Evolutionary conservation across 1,140 invertebrate genomes (phyloP).

Genomic region (Pseudomyrmex flavicornis): DNA sequence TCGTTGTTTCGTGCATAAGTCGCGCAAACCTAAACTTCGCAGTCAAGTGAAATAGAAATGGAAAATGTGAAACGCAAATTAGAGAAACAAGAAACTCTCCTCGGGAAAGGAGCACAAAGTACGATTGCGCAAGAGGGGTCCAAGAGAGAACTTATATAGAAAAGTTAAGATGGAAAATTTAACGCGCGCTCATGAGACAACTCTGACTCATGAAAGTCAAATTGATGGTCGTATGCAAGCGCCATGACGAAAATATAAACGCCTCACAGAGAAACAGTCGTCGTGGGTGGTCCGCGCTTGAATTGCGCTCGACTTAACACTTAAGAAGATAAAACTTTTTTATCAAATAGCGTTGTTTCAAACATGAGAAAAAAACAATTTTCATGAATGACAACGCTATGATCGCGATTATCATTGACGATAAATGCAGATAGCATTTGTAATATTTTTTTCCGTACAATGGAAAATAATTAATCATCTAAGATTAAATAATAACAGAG

Average conservation of each 20-base stretch:
- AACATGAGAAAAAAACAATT: background rate
- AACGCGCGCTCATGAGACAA: conserved; percentile 45
- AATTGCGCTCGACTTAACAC: conserved; percentile 31
- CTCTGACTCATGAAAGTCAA: conserved; percentile 69
- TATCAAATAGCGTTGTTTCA: background rate
- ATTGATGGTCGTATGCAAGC: conserved; percentile 55
- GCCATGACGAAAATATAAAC: conserved; percentile 37
- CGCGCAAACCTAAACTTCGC: background rate
- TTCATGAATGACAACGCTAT: background rate
- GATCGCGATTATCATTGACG: too few relatives aligned
- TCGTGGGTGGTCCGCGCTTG: background rate
- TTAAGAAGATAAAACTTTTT: conserved; percentile 35
- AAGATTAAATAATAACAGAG: conserved; percentile 3
- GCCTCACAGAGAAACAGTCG: conserved; percentile 22
- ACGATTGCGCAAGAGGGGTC: conserved; percentile 34
- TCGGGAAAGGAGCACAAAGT: conserved; percentile 17
- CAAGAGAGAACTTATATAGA: conserved; percentile 57
- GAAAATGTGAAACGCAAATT: conserved; percentile 1
- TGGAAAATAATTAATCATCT: background rate
- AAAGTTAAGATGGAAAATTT: conserved; percentile 67
- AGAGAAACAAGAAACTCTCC: conserved; percentile 22
- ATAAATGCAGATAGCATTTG: too few relatives aligned
- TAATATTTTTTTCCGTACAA: background rate
- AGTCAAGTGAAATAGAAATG: background rate
- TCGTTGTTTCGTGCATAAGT: background rate